Percentiles rank a stretch among this genome's conserved stretches.
phyloP scores from a whole-genome alignment of 2,888 invertebrate genomes.

The Eupithecia centaureata region DNA sequence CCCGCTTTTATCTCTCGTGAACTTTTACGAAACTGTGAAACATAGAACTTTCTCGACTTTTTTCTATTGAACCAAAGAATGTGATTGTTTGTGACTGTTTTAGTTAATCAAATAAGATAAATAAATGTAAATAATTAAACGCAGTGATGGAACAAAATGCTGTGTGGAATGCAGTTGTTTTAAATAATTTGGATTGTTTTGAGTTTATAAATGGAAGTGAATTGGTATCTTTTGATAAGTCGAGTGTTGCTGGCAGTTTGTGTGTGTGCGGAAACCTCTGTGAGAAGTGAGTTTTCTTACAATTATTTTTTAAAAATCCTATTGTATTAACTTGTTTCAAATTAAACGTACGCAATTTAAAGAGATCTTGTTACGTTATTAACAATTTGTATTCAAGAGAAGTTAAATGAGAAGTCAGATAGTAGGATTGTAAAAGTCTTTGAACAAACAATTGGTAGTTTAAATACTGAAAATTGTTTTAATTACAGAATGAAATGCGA shows the following conservation, averaged over 20 bases:
- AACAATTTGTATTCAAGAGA: background rate
- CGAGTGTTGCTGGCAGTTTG: constrained; percentile 58
- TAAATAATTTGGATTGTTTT: constrained; percentile 58
- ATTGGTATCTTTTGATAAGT: constrained; percentile 67
- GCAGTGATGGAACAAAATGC: constrained; percentile 77
- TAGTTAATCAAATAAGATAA: background rate
- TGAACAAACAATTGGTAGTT: background rate
- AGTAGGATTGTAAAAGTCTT: background rate
- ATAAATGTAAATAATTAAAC: constrained; percentile 43
- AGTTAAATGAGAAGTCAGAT: too few species aligned
- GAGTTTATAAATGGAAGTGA: constrained; percentile 79
- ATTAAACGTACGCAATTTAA: background rate
- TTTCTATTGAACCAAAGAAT: background rate
- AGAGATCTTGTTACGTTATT: background rate
- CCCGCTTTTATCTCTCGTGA: constrained; percentile 42
- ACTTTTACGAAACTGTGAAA: constrained; percentile 55
- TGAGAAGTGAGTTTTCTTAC: constrained; percentile 65
- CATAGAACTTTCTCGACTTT: background rate
- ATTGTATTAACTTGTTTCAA: background rate
- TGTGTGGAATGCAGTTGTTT: constrained; percentile 53
- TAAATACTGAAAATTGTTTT: background rate
- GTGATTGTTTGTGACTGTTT: background rate
- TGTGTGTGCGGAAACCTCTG: constrained; percentile 60
- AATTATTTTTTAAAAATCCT: background rate
- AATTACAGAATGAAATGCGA: too few species aligned